These are phyloP conservation scores for Labroides dimidiatus DNA, from an alignment of 2,797 vertebrate genomes.

Conservation along the genomic window DNA sequence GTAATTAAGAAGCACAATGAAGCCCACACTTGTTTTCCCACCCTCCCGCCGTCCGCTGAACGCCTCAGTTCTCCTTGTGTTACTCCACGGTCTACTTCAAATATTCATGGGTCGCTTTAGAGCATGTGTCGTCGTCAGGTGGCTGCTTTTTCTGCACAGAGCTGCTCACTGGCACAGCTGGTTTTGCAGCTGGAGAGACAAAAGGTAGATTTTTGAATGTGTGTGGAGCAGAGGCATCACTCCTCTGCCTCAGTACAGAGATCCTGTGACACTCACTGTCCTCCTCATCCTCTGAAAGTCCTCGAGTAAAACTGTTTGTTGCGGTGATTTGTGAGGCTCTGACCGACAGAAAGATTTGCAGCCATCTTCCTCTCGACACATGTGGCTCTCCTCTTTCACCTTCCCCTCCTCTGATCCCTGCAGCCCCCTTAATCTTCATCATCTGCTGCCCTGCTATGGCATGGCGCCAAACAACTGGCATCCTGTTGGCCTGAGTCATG, in stretches of 20 bases:
- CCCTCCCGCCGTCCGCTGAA: conserved; percentile 9
- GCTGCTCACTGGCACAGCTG: conserved; percentile 39
- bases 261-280: conserved; percentile 24
- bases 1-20: conserved; percentile 34
- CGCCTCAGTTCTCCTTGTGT: conserved; percentile 34
- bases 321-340: conserved; percentile 8
- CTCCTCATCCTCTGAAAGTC: conserved; percentile 20
- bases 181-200: conserved; percentile 35
- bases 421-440: conserved; percentile 51
- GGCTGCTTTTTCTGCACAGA: conserved; percentile 44
- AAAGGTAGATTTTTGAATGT: conserved; percentile 3
- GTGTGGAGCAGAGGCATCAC: conserved; percentile 1
- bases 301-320: conserved; percentile 11
- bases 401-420: conserved; percentile 37
- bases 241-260: conserved; percentile 2
- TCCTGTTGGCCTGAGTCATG: conserved; percentile 39
- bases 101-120: conserved; percentile 68
- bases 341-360: conserved; percentile 23
- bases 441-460: conserved; percentile 46
- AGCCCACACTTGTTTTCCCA: conserved; percentile 39
- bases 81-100: conserved; percentile 53
- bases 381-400: conserved; percentile 38
- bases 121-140: conserved; percentile 37
- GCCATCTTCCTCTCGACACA: conserved; percentile 13
- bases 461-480: conserved; percentile 48